These are phyloP conservation scores for Pseudanteris insignis DNA, from an alignment of 2,888 invertebrate species.

Conservation along the genomic window DNA sequence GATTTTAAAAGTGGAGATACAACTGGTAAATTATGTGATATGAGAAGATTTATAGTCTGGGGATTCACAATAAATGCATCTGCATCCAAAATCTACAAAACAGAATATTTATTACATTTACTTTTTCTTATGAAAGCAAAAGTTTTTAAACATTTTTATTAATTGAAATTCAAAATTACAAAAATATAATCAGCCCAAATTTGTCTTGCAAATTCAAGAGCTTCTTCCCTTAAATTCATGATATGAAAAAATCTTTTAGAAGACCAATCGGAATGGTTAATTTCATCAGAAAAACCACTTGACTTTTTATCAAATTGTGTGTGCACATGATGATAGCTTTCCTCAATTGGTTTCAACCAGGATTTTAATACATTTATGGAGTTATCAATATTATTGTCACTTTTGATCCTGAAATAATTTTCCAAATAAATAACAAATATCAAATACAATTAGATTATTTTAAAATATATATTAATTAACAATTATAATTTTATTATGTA, in stretches of 20 bases:
- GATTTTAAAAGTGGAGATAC: conserved; percentile 88
- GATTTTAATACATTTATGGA: conserved; percentile 76
- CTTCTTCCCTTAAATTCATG: conserved; percentile 80
- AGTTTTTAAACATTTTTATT: too few relatives aligned
- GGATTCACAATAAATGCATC: conserved; percentile 83
- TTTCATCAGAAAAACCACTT: conserved; percentile 70
- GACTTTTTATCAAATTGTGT: conserved; percentile 69
- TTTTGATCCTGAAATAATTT: conserved; percentile 75
- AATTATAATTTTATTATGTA: neutral
- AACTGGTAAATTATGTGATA: conserved; percentile 73
- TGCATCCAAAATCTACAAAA: conserved; percentile 79
- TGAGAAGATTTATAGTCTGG: conserved; percentile 72
- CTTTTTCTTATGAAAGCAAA: too few relatives aligned
- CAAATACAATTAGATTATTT: too few relatives aligned
- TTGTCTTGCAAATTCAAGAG: conserved; percentile 75
- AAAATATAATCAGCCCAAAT: conserved; percentile 91
- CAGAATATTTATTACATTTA: too few relatives aligned
- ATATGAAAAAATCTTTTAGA: conserved; percentile 78
- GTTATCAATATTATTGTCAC: conserved; percentile 86
- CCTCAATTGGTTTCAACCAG: conserved; percentile 75
- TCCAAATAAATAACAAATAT: conserved; percentile 9
- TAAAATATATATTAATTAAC: too few relatives aligned
- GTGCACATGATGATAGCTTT: conserved; percentile 78
- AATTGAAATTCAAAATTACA: conserved; percentile 70
- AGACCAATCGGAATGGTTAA: conserved; percentile 79